These are phyloP conservation scores for Varanus komodoensis DNA, from an alignment of 2,113 vertebrate genomes.

Conservation along the genomic window DNA sequence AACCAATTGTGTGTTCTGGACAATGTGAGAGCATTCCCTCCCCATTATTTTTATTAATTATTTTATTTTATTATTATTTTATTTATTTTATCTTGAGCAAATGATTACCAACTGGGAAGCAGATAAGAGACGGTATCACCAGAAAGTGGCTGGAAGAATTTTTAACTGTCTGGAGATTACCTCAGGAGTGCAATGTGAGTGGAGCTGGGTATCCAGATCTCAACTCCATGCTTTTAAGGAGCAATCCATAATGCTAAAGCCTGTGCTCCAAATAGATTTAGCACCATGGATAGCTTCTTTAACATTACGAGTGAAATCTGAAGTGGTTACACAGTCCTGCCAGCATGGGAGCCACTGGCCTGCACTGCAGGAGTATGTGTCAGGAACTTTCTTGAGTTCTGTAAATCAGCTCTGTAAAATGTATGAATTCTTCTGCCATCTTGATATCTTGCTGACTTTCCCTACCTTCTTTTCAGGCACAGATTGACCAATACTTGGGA, in stretches of 20 bases:
- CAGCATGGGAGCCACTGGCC: too few relatives aligned
- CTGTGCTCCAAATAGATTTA: too few relatives aligned
- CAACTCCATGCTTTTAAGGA: too few relatives aligned
- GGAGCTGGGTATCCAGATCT: too few relatives aligned
- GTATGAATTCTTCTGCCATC: not conserved
- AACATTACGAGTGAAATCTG: too few relatives aligned
- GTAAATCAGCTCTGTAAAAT: not conserved
- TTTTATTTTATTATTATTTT: too few relatives aligned
- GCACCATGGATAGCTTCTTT: too few relatives aligned
- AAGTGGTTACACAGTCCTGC: too few relatives aligned
- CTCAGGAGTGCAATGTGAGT: too few relatives aligned
- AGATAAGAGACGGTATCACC: not conserved
- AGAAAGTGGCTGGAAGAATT: not conserved
- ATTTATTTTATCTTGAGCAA: not conserved
- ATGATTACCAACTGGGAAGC: not conserved
- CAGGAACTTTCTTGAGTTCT: not conserved
- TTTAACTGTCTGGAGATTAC: not conserved
- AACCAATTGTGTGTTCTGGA: not conserved
- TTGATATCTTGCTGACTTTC: conserved; percentile 11
- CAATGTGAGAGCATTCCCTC: not conserved
- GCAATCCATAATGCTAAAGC: too few relatives aligned
- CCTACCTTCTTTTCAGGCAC: conserved; percentile 82
- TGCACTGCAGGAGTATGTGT: not conserved
- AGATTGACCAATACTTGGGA: conserved; percentile 97
- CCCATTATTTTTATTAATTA: not conserved